Percentiles rank a stretch among this genome's conserved stretches.
Evolutionary conservation across 2,888 invertebrate genomes (phyloP).

Genomic region (Bursaphelenchus okinawaensis): DNA sequence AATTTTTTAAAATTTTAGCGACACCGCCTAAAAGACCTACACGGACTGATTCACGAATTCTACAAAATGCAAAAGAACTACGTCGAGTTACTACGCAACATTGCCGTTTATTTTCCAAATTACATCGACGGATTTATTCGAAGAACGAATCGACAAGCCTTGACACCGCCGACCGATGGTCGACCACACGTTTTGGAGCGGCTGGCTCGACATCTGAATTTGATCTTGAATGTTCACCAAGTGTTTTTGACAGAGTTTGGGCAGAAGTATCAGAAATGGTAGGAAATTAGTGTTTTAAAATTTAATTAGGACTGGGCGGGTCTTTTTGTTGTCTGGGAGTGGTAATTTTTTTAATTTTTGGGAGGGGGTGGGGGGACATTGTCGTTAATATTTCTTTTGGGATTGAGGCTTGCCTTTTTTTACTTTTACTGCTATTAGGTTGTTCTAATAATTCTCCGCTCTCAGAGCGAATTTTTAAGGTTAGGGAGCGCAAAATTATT

Average conservation of each 20-base stretch:
- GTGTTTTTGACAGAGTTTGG: constrained; percentile 23
- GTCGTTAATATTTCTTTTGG: no score
- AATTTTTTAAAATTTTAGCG: constrained; percentile 11
- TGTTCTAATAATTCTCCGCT: neutral
- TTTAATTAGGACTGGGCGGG: constrained; percentile 11
- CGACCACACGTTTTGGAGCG: constrained; percentile 23
- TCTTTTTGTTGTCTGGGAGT: neutral
- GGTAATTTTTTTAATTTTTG: no score
- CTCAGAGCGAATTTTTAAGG: neutral
- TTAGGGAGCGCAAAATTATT: no score
- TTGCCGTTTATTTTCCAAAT: constrained; percentile 1
- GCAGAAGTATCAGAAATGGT: constrained; percentile 22
- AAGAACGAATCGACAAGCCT: constrained; percentile 6
- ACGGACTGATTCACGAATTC: constrained; percentile 46
- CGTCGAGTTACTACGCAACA: constrained; percentile 24
- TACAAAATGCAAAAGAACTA: constrained; percentile 39
- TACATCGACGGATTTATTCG: constrained; percentile 28
- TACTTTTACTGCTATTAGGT: no score
- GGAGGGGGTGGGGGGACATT: no score
- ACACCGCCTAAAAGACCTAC: constrained; percentile 42
- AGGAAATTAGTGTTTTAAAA: no score
- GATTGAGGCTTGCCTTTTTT: neutral
- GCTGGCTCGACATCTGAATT: constrained; percentile 20
- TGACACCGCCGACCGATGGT: constrained; percentile 1
- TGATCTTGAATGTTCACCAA: constrained; percentile 24